These are phyloP conservation scores for Dorcus parallelipipedus DNA, from an alignment of 2,888 invertebrate species.

Conservation along the genomic window DNA sequence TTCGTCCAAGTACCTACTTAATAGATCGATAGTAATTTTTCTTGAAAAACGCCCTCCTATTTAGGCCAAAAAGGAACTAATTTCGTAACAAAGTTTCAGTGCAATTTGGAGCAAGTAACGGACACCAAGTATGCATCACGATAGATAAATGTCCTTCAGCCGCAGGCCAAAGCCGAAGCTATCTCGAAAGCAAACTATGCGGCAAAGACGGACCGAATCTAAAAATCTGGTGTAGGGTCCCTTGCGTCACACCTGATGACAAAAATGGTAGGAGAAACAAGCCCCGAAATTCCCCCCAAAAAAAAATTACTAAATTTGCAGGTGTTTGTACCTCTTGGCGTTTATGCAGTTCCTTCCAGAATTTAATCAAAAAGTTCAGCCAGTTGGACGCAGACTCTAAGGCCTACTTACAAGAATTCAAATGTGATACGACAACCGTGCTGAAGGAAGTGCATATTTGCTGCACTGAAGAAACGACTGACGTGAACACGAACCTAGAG, in stretches of 20 bases:
- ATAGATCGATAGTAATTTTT: no score
- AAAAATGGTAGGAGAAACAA: not conserved
- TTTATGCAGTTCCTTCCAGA: not conserved
- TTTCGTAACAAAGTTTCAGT: no score
- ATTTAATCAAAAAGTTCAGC: not conserved
- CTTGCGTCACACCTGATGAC: conserved; percentile 4
- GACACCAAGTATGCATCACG: not conserved
- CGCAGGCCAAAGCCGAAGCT: not conserved
- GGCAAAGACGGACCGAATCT: conserved; percentile 1
- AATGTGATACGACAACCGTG: conserved; percentile 19
- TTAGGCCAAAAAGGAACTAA: no score
- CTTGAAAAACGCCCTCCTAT: no score
- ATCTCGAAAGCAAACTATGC: conserved; percentile 3
- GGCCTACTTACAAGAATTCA: conserved; percentile 24
- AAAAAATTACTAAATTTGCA: not conserved
- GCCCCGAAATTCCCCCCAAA: no score
- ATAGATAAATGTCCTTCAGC: conserved; percentile 6
- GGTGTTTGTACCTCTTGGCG: conserved; percentile 5
- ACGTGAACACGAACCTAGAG: not conserved
- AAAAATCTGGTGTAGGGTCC: conserved; percentile 13
- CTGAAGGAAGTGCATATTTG: not conserved
- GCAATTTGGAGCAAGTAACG: not conserved
- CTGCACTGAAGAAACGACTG: not conserved
- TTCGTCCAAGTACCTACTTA: no score
- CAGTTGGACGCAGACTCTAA: conserved; percentile 5